These are phyloP conservation scores for Colossoma macropomum DNA, from an alignment of 2,113 vertebrate species.

Conservation along the genomic window DNA sequence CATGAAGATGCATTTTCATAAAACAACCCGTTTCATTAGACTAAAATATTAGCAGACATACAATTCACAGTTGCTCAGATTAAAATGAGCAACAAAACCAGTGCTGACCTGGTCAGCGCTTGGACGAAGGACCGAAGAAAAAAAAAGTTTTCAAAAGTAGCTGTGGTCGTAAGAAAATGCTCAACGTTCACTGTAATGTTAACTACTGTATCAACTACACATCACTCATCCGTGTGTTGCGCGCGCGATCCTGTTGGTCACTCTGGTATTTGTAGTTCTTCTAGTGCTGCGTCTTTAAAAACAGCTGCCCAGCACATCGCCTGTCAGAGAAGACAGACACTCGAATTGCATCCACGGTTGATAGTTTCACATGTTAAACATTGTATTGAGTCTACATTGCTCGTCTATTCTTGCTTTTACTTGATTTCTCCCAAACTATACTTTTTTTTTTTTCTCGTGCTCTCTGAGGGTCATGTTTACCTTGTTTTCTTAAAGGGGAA, in stretches of 20 bases:
- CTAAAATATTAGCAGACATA: not conserved
- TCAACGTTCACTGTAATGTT: too few relatives aligned
- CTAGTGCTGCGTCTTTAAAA: not conserved
- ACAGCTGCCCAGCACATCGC: not conserved
- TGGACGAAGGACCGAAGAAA: not conserved
- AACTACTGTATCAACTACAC: too few relatives aligned
- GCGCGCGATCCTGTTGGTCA: not conserved
- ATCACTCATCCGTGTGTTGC: too few relatives aligned
- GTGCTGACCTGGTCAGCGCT: not conserved
- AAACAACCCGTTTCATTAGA: not conserved
- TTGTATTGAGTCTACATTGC: too few relatives aligned
- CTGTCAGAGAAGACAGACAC: not conserved
- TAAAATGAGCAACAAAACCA: not conserved
- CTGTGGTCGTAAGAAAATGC: too few relatives aligned
- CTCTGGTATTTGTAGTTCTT: constrained; percentile 1
- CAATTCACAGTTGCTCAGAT: not conserved
- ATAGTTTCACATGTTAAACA: not conserved
- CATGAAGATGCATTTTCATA: not conserved
- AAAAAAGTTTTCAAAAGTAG: too few relatives aligned
- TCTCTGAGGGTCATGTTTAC: too few relatives aligned
- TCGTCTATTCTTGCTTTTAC: too few relatives aligned
- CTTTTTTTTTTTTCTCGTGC: too few relatives aligned
- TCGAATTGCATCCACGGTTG: not conserved
- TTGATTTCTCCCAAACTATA: too few relatives aligned
- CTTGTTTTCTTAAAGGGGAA: too few relatives aligned